These are phyloP conservation scores for Selenia dentaria DNA, from an alignment of 2,888 invertebrate genomes.

Conservation along the genomic window DNA sequence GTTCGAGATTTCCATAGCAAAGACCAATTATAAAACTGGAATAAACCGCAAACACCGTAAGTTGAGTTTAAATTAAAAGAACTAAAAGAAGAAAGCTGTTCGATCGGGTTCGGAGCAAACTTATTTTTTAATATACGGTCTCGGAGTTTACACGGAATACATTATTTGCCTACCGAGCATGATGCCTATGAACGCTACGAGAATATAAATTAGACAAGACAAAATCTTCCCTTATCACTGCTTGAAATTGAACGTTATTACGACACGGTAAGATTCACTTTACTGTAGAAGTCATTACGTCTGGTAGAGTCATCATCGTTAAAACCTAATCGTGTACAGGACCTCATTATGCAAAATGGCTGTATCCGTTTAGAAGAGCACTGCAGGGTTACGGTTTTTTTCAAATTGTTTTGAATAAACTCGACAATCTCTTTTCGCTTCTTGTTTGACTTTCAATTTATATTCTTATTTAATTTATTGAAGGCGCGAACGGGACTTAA, in stretches of 20 bases:
- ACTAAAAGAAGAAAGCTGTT: slow-evolving; percentile 2
- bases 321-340: slow-evolving; percentile 75
- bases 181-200: slow-evolving; percentile 57
- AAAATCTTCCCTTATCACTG: slow-evolving; percentile 26
- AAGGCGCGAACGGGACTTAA: no score
- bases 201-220: slow-evolving; percentile 66
- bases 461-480: no score
- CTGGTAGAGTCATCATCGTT: slow-evolving; percentile 70
- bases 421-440: slow-evolving; percentile 15
- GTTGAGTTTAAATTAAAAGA: slow-evolving; percentile 1
- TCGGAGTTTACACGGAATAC: slow-evolving; percentile 52
- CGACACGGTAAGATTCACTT: slow-evolving; percentile 31
- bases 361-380: slow-evolving; percentile 58
- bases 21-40: slow-evolving; percentile 32
- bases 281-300: slow-evolving; percentile 31
- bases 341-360: slow-evolving; percentile 73
- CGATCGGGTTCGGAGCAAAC: not conserved
- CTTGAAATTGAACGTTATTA: slow-evolving; percentile 25
- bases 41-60: slow-evolving; percentile 17
- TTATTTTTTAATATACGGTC: slow-evolving; percentile 54
- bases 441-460: no score
- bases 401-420: slow-evolving; percentile 26
- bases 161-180: slow-evolving; percentile 70
- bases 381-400: slow-evolving; percentile 43
- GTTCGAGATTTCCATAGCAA: slow-evolving; percentile 33